Percentiles rank a stretch among this genome's conserved stretches.
These are phyloP conservation scores for Paralvinella palmiformis DNA, from an alignment of 1,140 invertebrate genomes.

Conservation along the genomic window DNA sequence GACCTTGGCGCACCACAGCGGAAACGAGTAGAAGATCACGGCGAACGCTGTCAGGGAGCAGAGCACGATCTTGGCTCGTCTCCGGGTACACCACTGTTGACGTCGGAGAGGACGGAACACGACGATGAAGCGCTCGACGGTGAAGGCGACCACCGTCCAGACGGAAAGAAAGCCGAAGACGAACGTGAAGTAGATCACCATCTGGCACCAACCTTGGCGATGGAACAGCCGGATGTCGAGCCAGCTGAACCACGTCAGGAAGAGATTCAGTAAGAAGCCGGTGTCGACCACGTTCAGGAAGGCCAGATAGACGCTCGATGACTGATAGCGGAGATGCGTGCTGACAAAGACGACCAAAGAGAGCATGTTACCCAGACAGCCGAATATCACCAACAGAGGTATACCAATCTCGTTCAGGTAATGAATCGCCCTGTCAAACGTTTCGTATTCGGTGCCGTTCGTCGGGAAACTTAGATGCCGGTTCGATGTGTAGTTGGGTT, in stretches of 20 bases:
- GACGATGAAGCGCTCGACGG: slow-evolving; percentile 41
- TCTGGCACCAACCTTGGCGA: slow-evolving; percentile 24
- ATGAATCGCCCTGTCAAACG: too few relatives aligned
- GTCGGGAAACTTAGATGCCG: too few relatives aligned
- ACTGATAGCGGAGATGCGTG: slow-evolving; percentile 63
- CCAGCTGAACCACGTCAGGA: slow-evolving; percentile 55
- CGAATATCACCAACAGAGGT: slow-evolving; percentile 43
- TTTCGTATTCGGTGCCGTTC: too few relatives aligned
- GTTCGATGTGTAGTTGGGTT: too few relatives aligned
- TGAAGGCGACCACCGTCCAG: slow-evolving; percentile 36
- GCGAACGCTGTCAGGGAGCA: slow-evolving; percentile 10
- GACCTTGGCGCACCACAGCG: slow-evolving; percentile 14
- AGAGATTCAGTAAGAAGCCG: slow-evolving; percentile 51
- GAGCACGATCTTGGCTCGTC: slow-evolving; percentile 23
- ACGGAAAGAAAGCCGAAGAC: slow-evolving; percentile 33
- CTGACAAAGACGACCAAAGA: slow-evolving; percentile 63
- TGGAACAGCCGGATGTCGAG: slow-evolving; percentile 46
- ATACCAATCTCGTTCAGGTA: neutral
- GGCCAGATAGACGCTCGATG: slow-evolving; percentile 60
- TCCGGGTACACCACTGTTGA: slow-evolving; percentile 22
- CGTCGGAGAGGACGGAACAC: slow-evolving; percentile 31
- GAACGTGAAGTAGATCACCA: slow-evolving; percentile 28
- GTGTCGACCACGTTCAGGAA: slow-evolving; percentile 55
- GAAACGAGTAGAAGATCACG: slow-evolving; percentile 16
- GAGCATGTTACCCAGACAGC: slow-evolving; percentile 64